phyloP scores from a whole-genome alignment of 35 echinoderm and acorn worm genomes.

The Strongylocentrotus purpuratus region DNA sequence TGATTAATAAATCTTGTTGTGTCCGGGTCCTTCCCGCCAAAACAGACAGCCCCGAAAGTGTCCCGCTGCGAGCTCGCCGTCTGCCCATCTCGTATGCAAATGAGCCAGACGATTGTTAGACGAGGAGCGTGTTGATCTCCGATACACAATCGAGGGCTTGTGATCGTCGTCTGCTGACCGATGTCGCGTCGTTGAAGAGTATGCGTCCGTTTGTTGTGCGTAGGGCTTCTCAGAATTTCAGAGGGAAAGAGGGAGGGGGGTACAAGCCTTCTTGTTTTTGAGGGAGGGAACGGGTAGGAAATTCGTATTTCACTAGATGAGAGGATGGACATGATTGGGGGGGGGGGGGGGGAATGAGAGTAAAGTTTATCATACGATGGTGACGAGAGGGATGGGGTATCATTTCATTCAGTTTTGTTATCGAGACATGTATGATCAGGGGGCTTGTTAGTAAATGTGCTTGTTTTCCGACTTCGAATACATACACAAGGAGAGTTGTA shows the following conservation, averaged over 20 bases:
- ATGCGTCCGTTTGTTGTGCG: background rate
- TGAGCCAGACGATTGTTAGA: background rate
- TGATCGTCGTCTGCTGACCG: background rate
- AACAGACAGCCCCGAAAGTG: background rate
- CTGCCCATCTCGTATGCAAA: slow-evolving; percentile 5
- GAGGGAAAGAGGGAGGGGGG: too few species aligned
- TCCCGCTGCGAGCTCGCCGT: background rate
- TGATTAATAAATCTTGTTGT: background rate
- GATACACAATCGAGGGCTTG: background rate
- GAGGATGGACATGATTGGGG: background rate
- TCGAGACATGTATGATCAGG: too few species aligned
- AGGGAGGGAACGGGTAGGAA: background rate
- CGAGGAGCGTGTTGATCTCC: background rate
- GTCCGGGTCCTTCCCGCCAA: background rate
- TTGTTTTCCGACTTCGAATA: too few species aligned
- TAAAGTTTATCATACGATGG: background rate
- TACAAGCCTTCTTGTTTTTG: background rate
- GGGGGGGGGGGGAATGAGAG: background rate
- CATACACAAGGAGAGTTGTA: too few species aligned
- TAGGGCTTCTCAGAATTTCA: background rate
- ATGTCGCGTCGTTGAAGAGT: background rate
- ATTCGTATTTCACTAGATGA: background rate
- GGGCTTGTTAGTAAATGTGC: too few species aligned
- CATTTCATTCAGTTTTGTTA: too few species aligned
- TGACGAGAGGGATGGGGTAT: too few species aligned